These are phyloP conservation scores for cattle (Bos taurus) DNA, from an alignment of 2,113 vertebrate genomes.

Conservation along the genomic window DNA sequence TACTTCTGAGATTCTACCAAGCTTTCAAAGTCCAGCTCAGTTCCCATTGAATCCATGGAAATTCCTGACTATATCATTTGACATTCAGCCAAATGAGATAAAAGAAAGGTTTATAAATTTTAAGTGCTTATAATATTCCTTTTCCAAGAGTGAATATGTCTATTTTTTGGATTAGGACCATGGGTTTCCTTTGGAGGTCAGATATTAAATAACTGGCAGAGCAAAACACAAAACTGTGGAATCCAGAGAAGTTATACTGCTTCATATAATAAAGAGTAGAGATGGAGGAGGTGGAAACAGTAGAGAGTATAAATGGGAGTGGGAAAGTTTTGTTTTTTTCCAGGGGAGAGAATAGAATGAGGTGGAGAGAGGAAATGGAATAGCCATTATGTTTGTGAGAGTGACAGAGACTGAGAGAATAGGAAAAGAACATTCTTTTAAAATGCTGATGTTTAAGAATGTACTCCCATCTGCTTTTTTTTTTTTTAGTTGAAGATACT, in stretches of 20 bases:
- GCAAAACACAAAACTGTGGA: not conserved
- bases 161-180: not conserved
- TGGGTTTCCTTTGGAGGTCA: not conserved
- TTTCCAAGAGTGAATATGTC: not conserved
- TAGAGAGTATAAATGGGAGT: not conserved
- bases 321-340: not conserved
- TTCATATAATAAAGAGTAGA: not conserved
- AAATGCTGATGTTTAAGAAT: not conserved
- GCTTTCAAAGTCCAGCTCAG: not conserved
- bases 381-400: not conserved
- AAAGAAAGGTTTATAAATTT: not conserved
- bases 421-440: not conserved
- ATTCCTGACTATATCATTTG: not conserved
- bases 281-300: not conserved
- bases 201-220: not conserved
- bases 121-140: not conserved
- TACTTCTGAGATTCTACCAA: not conserved
- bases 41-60: not conserved
- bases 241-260: not conserved
- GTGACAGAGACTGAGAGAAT: not conserved
- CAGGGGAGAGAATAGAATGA: not conserved
- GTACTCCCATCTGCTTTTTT: not conserved
- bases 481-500: not conserved
- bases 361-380: not conserved
- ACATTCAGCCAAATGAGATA: not conserved